phyloP scores from a whole-genome alignment of 2,113 vertebrate genomes.

The Tenebrosternarchus preto region DNA sequence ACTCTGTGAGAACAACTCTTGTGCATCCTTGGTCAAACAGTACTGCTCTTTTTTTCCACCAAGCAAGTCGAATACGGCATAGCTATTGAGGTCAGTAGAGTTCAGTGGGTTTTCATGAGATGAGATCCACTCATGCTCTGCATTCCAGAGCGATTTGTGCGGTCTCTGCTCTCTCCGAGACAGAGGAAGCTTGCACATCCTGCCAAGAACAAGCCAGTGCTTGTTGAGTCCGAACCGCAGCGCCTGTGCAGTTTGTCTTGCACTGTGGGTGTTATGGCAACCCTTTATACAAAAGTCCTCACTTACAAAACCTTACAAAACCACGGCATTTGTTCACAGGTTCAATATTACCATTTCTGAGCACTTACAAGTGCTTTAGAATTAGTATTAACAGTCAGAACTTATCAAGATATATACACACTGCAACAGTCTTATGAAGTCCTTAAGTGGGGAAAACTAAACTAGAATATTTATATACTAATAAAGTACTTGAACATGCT shows the following conservation, averaged over 20 bases:
- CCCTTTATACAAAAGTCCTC: background rate
- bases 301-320: constrained; percentile 5
- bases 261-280: background rate
- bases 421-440: background rate
- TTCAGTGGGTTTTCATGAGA: constrained; percentile 56
- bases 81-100: constrained; percentile 57
- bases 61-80: background rate
- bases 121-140: constrained; percentile 61
- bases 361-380: background rate
- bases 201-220: constrained; percentile 30
- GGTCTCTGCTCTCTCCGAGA: constrained; percentile 57
- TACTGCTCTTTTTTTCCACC: background rate
- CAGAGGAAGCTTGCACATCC: constrained; percentile 37
- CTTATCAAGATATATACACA: background rate
- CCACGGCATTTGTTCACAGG: background rate
- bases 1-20: too few species aligned
- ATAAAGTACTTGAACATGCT: too few species aligned
- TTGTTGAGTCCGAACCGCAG: constrained; percentile 53
- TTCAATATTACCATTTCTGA: background rate
- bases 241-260: constrained; percentile 20
- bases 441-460: background rate
- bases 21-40: background rate
- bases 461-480: background rate
- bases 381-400: background rate
- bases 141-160: constrained; percentile 67